Base-by-base conservation (phyloP, 2,797 vertebrate species). In the Acipenser transmontanus region DNA sequence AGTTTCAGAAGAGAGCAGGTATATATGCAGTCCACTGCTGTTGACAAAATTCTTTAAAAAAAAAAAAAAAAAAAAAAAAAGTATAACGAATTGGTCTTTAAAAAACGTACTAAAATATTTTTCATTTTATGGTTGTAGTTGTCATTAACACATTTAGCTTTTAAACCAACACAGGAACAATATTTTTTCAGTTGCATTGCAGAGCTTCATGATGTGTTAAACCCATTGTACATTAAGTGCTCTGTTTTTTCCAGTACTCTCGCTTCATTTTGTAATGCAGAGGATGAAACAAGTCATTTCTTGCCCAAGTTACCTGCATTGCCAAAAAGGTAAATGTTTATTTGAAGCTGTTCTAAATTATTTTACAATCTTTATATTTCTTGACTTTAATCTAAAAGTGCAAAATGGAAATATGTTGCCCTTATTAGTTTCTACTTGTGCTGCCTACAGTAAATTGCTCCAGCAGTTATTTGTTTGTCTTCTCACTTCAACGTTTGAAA, bases 1-100 rank as follows among this genome's bases (percentile, higher is more conserved):
- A 80, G 96, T 98, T 74, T 91, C 90, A n/a, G 94, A 92, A 72
- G 94, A 98, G 73, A 95, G 85, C 89, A 96, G 93, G 97, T 97
- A 48, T n/a, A 63, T 13, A 7, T 6, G 2, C 7, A 14, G 54
- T 11, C 14, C 14, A 57, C 14, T 1, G 11, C 14, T 14, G 11
- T 14, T 57, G 14, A 12, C 54, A 6, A 57, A 57, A 12, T 57
- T 57, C 5, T 57, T 57, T 17, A 1, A 14, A 14, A 57, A 7
- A 14, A 57, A 4, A 11, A 11, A 57, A 11, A 1, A 11, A 11
- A 1, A 17, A 11, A 47, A 47, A 60, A 2, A 34, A 1, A 47
- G 34, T 13, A 13, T 47, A 49, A 7, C 13, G 7, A 57, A 11
- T 17, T 9, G 2, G n/a, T 3, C 20, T 56, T 9, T 49, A 1